Evolutionary conservation across 1,140 invertebrate species (phyloP).

Genomic region (Mamestra configurata): DNA sequence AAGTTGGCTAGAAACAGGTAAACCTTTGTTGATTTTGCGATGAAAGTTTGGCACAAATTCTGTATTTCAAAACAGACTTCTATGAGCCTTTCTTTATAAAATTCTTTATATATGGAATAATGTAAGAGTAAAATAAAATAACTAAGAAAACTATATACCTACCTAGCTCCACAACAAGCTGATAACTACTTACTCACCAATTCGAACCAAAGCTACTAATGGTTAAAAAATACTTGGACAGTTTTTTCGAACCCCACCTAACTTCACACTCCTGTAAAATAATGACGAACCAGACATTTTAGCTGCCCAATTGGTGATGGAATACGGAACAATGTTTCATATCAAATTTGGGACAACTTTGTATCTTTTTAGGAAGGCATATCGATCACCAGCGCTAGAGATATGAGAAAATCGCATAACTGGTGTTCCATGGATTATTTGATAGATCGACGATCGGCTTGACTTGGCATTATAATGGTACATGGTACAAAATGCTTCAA

Average conservation of each 20-base stretch:
- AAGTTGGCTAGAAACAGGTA: not conserved
- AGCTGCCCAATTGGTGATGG: slow-evolving; percentile 54
- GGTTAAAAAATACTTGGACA: too few species aligned
- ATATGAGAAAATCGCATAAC: slow-evolving; percentile 51
- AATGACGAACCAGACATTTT: slow-evolving; percentile 55
- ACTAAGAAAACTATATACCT: too few species aligned
- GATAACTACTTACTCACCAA: too few species aligned
- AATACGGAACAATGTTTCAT: slow-evolving; percentile 64
- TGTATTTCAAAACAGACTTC: too few species aligned
- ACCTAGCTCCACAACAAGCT: too few species aligned
- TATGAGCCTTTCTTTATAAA: not conserved
- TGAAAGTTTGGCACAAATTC: not conserved
- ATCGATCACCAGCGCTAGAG: slow-evolving; percentile 56
- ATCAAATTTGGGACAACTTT: slow-evolving; percentile 66
- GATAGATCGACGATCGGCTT: slow-evolving; percentile 46
- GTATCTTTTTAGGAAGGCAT: slow-evolving; percentile 61
- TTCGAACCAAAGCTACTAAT: too few species aligned
- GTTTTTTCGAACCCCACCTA: too few species aligned
- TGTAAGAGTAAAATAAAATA: too few species aligned
- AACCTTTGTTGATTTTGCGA: not conserved
- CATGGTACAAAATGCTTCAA: slow-evolving; percentile 21
- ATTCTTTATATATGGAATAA: too few species aligned
- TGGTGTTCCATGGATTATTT: slow-evolving; percentile 44
- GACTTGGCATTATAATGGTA: not conserved
- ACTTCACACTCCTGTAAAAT: not conserved